Evolutionary conservation across 2,113 vertebrate genomes (phyloP), one percentile per base, ranked within the genome.

Genomic region (Leiothrix lutea): DNA sequence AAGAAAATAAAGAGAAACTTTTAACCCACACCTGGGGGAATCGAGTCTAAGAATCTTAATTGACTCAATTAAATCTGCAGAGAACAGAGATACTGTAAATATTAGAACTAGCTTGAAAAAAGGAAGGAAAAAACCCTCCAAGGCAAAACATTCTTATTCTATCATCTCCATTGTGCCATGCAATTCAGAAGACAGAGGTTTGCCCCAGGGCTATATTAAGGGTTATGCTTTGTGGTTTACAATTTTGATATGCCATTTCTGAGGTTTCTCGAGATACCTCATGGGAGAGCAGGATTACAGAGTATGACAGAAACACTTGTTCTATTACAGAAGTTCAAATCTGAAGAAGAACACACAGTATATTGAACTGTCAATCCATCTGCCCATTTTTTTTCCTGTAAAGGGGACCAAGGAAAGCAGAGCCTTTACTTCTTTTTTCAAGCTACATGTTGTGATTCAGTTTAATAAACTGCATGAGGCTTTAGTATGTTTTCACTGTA

Each of bases 21-120:
- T 81, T 75, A 92, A 92, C 58, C 65, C 65, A 57, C 50, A 95
- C 80, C 88, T 95, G 44, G 9, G 90, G 88, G 88, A 97, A 94
- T 75, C 2, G 0, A 83, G 83, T 26, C 61, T 71, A 84, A 94
- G 95, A 95, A 96, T 91, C 94, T 96, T 97, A 96, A 97, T 95
- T 96, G 95, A 93, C 73, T 96, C 94, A 86, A 92, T 95, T 96
- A 95, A 96, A 93, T 92, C 96, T 82, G 57, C 82, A 91, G 95
- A 96, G 96, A 91, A 91, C 92, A 93, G 40, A 90, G 51, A 78
- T 80, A 93, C 72, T 90, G 94, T 96, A 97, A 96, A 96, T 94
- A 96, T 88, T 94, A 96, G 66, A 94, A 69, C 57, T 92, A 70
- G 47, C 80, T 80, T 89, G 45, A 60, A 90, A 96, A 89, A 96